A percentile compares a stretch with the other conserved stretches of the same genome.
phyloP scores from a whole-genome alignment of 2,113 vertebrate species.

The Osmerus eperlanus region DNA sequence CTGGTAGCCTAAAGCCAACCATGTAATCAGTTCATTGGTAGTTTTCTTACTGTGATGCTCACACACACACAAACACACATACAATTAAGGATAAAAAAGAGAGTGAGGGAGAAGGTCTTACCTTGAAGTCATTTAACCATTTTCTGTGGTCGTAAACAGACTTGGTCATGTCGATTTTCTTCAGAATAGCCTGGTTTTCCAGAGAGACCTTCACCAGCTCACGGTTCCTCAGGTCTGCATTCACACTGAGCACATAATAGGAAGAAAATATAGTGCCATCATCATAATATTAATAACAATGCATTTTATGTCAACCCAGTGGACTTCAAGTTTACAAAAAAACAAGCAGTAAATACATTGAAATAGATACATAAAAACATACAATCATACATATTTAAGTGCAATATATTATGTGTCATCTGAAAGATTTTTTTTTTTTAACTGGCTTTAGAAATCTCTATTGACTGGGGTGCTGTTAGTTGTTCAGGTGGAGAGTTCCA shows the following conservation, averaged over 20 bases:
- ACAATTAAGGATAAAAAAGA: not conserved
- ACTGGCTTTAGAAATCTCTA: too few relatives aligned
- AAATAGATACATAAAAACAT: not conserved
- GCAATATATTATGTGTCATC: not conserved
- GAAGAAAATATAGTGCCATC: not conserved
- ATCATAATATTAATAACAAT: not conserved
- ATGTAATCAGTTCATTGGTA: too few relatives aligned
- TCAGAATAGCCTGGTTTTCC: slow-evolving; percentile 30
- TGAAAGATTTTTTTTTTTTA: not conserved
- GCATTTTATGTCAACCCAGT: too few relatives aligned
- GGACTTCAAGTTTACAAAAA: not conserved
- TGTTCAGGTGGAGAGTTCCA: too few relatives aligned
- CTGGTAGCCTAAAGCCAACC: slow-evolving; percentile 21
- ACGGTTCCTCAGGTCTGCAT: slow-evolving; percentile 9
- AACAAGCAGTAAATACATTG: not conserved
- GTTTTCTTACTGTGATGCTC: not conserved
- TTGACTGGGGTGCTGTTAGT: too few relatives aligned
- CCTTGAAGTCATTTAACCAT: slow-evolving; percentile 16
- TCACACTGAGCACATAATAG: slow-evolving; percentile 7
- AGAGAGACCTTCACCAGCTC: slow-evolving; percentile 27
- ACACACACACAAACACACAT: not conserved
- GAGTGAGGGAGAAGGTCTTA: slow-evolving; percentile 12
- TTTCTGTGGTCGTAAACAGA: slow-evolving; percentile 26
- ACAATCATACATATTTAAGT: not conserved
- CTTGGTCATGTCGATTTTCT: slow-evolving; percentile 20